A percentile compares a stretch with the other conserved stretches of the same genome.
Conservation (phyloP, 1,140 invertebrate species). For the Luehdorfia chinensis region DNA sequence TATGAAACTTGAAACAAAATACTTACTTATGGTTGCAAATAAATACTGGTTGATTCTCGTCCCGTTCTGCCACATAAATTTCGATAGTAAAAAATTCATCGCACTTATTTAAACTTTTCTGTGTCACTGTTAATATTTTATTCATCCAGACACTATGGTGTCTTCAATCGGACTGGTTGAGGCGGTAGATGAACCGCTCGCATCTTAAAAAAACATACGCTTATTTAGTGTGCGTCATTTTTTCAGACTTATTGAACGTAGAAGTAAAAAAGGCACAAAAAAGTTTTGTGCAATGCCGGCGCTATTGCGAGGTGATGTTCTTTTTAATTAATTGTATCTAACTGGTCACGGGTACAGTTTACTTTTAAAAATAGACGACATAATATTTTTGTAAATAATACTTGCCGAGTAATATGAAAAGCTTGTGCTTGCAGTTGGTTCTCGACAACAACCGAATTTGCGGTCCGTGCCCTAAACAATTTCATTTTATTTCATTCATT, state of each 20-base stretch:
- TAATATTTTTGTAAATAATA: too few relatives aligned
- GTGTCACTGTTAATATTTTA: slow-evolving; percentile 25
- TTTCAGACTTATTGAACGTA: slow-evolving; percentile 15
- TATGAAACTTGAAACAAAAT: too few relatives aligned
- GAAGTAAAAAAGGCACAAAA: slow-evolving; percentile 15
- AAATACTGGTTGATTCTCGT: slow-evolving; percentile 60
- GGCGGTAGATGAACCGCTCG: slow-evolving; percentile 19
- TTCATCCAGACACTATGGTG: slow-evolving; percentile 37
- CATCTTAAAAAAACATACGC: slow-evolving; percentile 28
- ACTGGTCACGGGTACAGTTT: too few relatives aligned
- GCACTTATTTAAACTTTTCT: slow-evolving; percentile 27
- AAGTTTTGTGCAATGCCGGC: not conserved
- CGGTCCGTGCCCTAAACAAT: too few relatives aligned
- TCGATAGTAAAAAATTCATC: slow-evolving; percentile 61
- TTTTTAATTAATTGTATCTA: too few relatives aligned
- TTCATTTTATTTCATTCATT: too few relatives aligned
- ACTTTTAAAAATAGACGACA: too few relatives aligned
- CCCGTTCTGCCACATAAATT: slow-evolving; percentile 59
- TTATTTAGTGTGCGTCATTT: slow-evolving; percentile 22
- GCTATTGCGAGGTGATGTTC: not conserved
- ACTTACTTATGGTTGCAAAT: slow-evolving; percentile 61
- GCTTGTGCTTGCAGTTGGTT: too few relatives aligned
- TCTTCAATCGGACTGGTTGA: slow-evolving; percentile 35
- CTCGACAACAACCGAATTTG: too few relatives aligned
- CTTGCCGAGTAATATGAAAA: too few relatives aligned